Evolutionary conservation across 2,797 vertebrate species (phyloP).

Genomic region (Crocodylus rhombifer): DNA sequence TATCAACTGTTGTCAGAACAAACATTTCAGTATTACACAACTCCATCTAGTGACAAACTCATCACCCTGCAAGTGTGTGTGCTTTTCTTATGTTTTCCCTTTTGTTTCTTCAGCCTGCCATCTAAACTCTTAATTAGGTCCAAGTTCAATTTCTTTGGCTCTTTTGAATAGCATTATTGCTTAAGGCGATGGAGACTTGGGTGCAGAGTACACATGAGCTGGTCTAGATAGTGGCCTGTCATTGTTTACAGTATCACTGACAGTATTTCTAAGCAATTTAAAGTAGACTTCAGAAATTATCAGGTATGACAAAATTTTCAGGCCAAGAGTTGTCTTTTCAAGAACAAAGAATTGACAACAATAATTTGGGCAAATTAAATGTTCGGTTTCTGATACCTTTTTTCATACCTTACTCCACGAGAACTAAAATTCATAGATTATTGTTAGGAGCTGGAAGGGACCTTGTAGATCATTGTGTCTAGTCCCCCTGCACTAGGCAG

Average conservation of each 20-base stretch:
- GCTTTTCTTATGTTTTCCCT: not conserved
- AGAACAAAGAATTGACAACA: not conserved
- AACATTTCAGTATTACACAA: not conserved
- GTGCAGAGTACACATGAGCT: not conserved
- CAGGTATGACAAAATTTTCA: not conserved
- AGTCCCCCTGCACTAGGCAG: too few relatives aligned
- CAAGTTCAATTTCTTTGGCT: not conserved
- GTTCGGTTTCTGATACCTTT: too few relatives aligned
- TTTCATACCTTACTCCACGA: too few relatives aligned
- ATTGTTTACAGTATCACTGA: not conserved
- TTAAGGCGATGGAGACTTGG: not conserved
- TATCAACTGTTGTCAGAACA: fast-evolving
- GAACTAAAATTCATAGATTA: too few relatives aligned
- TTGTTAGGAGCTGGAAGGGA: too few relatives aligned
- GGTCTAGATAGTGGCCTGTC: not conserved
- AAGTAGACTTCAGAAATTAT: not conserved
- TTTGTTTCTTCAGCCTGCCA: not conserved
- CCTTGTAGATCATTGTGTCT: too few relatives aligned
- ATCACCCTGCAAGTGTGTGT: not conserved
- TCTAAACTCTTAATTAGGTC: not conserved
- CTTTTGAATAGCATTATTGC: not conserved
- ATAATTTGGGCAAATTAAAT: not conserved
- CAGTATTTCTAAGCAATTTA: not conserved
- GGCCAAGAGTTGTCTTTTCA: not conserved
- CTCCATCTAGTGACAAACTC: slow-evolving; percentile 24